These are phyloP conservation scores for Leucozona laternaria DNA, from an alignment of 2,888 invertebrate genomes.

Conservation along the genomic window DNA sequence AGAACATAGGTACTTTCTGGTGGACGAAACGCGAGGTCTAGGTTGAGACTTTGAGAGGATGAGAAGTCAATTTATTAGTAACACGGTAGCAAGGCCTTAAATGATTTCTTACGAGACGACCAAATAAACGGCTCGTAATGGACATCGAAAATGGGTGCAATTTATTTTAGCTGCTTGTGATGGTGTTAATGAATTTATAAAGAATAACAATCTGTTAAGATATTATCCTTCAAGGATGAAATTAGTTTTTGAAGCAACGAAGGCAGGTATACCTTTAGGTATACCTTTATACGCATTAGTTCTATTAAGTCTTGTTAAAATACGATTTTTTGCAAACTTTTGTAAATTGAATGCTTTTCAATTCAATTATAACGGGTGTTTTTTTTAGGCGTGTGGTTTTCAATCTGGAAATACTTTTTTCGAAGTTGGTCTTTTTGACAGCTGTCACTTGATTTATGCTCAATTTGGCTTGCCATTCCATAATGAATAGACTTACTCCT, in stretches of 20 bases:
- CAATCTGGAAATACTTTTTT: no score
- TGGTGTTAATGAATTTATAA: conserved; percentile 37
- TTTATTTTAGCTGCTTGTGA: conserved; percentile 34
- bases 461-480: no score
- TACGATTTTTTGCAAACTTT: no score
- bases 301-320: no score
- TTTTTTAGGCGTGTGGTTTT: no score
- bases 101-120: conserved; percentile 66
- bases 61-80: conserved; percentile 56
- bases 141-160: conserved; percentile 46
- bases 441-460: no score
- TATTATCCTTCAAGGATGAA: neutral
- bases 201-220: conserved; percentile 19
- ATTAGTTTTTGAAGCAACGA: neutral
- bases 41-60: conserved; percentile 25
- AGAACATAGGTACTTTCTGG: neutral
- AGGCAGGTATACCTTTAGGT: no score
- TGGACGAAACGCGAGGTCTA: neutral
- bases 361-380: no score
- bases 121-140: conserved; percentile 59
- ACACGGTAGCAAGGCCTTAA: conserved; percentile 56
- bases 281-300: no score
- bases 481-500: no score
- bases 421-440: no score
- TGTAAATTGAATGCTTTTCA: no score